Evolutionary conservation across 2,888 invertebrate species (phyloP), one percentile per base, ranked within the genome.

Genomic region (Eristalis tenax): DNA sequence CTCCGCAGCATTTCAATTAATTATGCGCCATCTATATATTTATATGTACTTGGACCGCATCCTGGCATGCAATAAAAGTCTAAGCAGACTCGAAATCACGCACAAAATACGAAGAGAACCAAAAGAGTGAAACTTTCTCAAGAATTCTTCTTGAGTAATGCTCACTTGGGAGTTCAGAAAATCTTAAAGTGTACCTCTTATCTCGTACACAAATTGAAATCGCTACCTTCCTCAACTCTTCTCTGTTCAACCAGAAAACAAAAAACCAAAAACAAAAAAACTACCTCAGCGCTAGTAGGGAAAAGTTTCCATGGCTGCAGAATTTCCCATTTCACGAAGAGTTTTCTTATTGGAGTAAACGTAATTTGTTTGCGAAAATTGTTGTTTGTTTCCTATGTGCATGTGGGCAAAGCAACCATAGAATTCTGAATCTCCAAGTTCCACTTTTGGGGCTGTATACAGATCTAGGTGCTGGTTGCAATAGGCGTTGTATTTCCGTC

Each of bases 261-360:
- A 69, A 11, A 32, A 28, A 43, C 26, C 35, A 26, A 50, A 6
- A 32, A 4, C n/a, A 59, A 35, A 28, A 40, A 63, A 73, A 61
- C 32, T 8, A 50, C 23, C 32, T 6, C 23, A 61, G 28, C 28
- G 32, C 5, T 18, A 28, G 28, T 23, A 63, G 63, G 68, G 43
- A 83, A 86, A 86, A 83, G 69, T 86, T 86, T 74, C 61, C 70
- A 83, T 82, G 78, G 64, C 61, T 86, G 64, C 69, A 63, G 77
- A 78, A 74, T 86, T 86, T 82, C 78, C 82, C 74, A 83, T 82
- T 86, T 73, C 69, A 77, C 81, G 63, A 77, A 70, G 74, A 83
- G 78, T 86, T 75, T 78, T 74, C 83, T 86, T 86, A 74, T 83
- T 82, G 78, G 74, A 86, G 86, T 86, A 66, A 86, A 83, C 78